Evolutionary conservation across 2,888 invertebrate genomes (phyloP).

Genomic region (Lampropteryx suffumata): DNA sequence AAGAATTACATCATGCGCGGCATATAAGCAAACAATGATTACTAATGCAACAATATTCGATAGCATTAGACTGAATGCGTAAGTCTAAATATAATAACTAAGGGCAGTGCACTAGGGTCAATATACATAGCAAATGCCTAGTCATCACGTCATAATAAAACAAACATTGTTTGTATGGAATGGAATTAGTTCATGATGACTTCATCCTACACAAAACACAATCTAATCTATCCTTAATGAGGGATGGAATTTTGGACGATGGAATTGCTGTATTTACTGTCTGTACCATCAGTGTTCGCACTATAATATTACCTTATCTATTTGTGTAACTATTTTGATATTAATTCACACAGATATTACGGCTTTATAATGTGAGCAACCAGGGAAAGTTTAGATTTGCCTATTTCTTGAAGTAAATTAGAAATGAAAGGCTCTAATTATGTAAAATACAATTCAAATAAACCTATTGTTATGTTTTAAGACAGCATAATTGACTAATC

Average conservation of each 20-base stretch:
- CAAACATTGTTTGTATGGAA: neutral
- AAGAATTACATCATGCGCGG: neutral
- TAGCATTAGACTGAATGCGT: neutral
- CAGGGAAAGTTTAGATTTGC: constrained; percentile 24
- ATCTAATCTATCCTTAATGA: too few species aligned
- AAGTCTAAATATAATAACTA: too few species aligned
- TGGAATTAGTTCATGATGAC: neutral
- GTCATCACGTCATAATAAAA: too few species aligned
- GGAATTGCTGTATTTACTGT: too few species aligned
- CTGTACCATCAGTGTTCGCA: too few species aligned
- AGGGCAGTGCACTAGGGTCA: too few species aligned
- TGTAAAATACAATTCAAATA: constrained; percentile 34
- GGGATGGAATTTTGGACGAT: too few species aligned
- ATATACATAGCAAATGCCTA: too few species aligned
- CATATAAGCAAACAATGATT: too few species aligned
- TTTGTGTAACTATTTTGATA: neutral
- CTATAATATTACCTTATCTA: too few species aligned
- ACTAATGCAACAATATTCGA: too few species aligned
- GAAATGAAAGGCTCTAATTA: constrained; percentile 54
- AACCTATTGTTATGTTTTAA: constrained; percentile 35
- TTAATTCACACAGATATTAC: constrained; percentile 2
- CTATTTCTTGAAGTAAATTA: constrained; percentile 19
- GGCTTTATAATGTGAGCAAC: constrained; percentile 9
- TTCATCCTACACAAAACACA: too few species aligned
- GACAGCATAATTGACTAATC: constrained; percentile 41